phyloP scores from a whole-genome alignment of 1,140 invertebrate species.

The Panulirus ornatus region DNA sequence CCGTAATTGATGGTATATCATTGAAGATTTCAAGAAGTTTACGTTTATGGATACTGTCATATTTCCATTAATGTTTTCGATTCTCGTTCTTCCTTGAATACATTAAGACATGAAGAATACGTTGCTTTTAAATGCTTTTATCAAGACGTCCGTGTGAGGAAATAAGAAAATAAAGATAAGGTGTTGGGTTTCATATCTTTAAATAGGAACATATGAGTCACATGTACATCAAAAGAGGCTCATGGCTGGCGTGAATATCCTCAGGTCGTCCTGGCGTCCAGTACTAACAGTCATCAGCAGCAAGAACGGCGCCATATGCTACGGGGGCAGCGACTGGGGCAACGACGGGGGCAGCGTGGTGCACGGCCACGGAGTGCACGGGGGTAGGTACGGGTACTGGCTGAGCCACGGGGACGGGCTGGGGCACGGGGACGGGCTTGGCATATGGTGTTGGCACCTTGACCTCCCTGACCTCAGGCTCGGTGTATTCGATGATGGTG shows the following conservation, averaged over 20 bases:
- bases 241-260: constrained; percentile 46
- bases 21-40: too few species aligned
- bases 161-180: too few species aligned
- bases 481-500: constrained; percentile 49
- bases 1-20: too few species aligned
- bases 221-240: constrained; percentile 46
- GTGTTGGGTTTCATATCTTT: too few species aligned
- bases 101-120: too few species aligned
- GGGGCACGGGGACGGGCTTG: constrained; percentile 31
- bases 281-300: constrained; percentile 2
- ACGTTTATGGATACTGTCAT: too few species aligned
- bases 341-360: background rate
- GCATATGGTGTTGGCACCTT: constrained; percentile 54
- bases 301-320: background rate
- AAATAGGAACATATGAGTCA: background rate
- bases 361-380: constrained; percentile 4
- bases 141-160: too few species aligned
- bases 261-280: background rate
- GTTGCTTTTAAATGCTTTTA: too few species aligned
- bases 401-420: constrained; percentile 37
- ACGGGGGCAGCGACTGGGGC: background rate
- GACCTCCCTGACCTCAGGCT: constrained; percentile 41
- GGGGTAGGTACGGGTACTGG: constrained; percentile 33
- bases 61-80: too few species aligned
- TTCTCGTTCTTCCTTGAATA: too few species aligned